Conservation (phyloP, 1,140 invertebrate genomes). For the Rhopalosiphum maidis region DNA sequence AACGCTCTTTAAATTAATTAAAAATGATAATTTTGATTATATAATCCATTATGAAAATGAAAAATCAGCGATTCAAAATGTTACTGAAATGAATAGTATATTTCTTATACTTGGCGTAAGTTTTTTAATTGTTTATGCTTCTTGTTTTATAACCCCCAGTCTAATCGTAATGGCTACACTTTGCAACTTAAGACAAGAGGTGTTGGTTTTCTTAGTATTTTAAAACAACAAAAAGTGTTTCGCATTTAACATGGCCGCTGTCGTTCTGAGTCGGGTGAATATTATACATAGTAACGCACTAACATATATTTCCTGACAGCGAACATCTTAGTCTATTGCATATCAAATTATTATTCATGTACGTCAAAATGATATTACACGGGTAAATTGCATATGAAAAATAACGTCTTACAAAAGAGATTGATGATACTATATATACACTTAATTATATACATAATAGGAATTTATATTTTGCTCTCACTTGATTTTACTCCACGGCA, state of each 20-base stretch:
- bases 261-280: too few relatives aligned
- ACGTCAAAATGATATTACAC: neutral
- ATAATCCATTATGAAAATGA: neutral
- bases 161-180: too few relatives aligned
- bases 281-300: neutral
- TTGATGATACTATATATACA: neutral
- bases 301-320: neutral
- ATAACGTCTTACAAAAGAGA: slow-evolving; percentile 1
- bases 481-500: neutral
- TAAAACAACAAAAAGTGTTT: neutral
- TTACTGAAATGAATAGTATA: neutral
- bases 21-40: neutral
- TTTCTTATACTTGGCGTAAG: neutral
- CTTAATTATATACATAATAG: slow-evolving; percentile 6
- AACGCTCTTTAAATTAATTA: neutral
- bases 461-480: neutral
- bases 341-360: neutral
- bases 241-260: neutral
- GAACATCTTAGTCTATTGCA: neutral
- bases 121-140: neutral
- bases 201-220: neutral
- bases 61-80: neutral
- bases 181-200: neutral
- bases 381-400: neutral
- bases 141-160: too few relatives aligned